Evolutionary conservation across 2,797 vertebrate species (phyloP), one percentile per base, ranked within the genome.

Genomic region (Chanos chanos): DNA sequence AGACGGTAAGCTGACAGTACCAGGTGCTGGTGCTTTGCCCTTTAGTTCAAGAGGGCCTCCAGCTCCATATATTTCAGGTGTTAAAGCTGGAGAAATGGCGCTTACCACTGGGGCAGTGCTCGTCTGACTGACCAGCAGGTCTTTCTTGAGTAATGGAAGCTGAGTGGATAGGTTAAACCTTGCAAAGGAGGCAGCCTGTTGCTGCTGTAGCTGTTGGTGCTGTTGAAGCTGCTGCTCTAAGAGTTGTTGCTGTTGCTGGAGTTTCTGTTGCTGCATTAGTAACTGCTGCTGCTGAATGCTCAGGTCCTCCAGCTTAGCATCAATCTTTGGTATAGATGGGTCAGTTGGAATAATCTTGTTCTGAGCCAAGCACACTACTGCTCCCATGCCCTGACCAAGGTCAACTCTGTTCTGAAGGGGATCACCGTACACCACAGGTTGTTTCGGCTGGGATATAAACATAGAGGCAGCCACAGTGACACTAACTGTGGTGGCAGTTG

Each of bases 381-480:
- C 91, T 45, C 93, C 94, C 0, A 91, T 81, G 10, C 94, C 93
- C 78, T 97, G 95, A 40, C 96, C 95, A 0, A 96, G 88, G 83
- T 99, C 96, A 22, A 97, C 74, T 65, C 92, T 83, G 77, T 87
- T 96, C 81, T 97, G 94, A 81, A 93, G 90, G 25, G 96, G 94
- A 76, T 99, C 97, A 67, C 94, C 93, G n/a, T 99, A 99, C 28
- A 98, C 82, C 15, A 89, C 77, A 1, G 96, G 92, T 45, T 94
- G 93, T 77, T 94, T 96, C 39, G 92, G 85, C 67, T 97, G 95
- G 0, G 92, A 92, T 76, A 96, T 89, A 56, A 98, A 92, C 93
- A 98, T 86, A n/a, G 96, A 94, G 3, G 96, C 94, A 49, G 96
- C 93, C 25, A 97, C 91, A 30, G 96, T 98, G 69, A 98, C 89